A percentile compares a stretch with the other conserved stretches of the same genome.
phyloP scores from a whole-genome alignment of 1,140 invertebrate species.

The Gonioctena quinquepunctata region DNA sequence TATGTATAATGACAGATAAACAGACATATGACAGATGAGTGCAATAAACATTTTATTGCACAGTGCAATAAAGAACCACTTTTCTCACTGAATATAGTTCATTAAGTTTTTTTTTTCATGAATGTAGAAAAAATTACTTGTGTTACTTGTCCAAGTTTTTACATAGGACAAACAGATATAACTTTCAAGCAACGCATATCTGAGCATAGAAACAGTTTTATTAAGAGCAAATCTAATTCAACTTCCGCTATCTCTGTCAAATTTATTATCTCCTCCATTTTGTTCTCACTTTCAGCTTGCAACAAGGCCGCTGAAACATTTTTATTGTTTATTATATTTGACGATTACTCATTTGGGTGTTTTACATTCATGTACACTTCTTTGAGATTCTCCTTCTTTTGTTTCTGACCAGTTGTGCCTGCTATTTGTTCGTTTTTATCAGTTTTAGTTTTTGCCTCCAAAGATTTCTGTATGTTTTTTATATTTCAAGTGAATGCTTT shows the following conservation, averaged over 20 bases:
- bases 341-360: background rate
- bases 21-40: too few species aligned
- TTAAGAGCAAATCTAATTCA: too few species aligned
- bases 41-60: too few species aligned
- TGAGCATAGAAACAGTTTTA: too few species aligned
- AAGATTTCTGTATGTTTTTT: background rate
- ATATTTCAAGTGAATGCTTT: background rate
- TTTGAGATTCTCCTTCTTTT: slow-evolving; percentile 1
- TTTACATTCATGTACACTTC: background rate
- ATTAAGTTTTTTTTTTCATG: too few species aligned
- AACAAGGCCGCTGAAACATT: background rate
- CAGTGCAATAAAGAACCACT: too few species aligned
- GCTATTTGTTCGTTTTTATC: background rate
- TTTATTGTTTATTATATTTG: background rate
- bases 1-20: too few species aligned
- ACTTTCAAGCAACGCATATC: too few species aligned
- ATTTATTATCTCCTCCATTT: slow-evolving; percentile 2
- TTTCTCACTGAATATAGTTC: too few species aligned
- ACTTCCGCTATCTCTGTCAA: background rate
- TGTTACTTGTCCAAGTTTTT: too few species aligned
- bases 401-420: background rate
- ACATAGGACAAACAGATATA: too few species aligned
- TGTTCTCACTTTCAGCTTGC: slow-evolving; percentile 1
- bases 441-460: background rate
- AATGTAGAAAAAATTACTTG: too few species aligned